Evolutionary conservation across 2,797 vertebrate genomes (phyloP), one percentile per base, ranked within the genome.

Genomic region (Pangasius djambal): DNA sequence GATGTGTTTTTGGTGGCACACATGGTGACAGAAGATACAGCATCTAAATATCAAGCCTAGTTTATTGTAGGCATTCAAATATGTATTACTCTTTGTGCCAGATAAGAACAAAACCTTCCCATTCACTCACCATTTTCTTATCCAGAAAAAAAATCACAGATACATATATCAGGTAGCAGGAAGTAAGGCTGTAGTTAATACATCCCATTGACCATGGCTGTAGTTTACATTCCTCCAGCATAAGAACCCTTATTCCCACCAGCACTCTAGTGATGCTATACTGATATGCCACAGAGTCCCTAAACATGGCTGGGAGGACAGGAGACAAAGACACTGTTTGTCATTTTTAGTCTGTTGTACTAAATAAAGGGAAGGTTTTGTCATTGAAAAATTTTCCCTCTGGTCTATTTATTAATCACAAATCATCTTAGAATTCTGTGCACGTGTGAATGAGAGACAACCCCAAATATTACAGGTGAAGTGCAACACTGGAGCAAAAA

Each of bases 151-250:
- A 15, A 85, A 61, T 88, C 65, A 83, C 55, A 85, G 44, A 77
- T 69, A 34, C 57, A 13, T 85, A 48, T 75, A 85, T 67, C 28
- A 20, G 31, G 69, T 55, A 85, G 72, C 61, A 89, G 48, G 61
- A 31, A 34, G 3, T 81, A 44, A 52, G 34, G 31, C 4, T n/a
- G 44, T 78, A 75, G 15, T 67, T 85, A 85, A 78, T 44, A 78
- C 25, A 48, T 85, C 15, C 74, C 75, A 70, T 44, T 79, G 83
- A 78, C 85, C 57, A 44, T 34, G 25, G 55, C 55, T 83, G 85
- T 75, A 86, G 85, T 83, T 89, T 89, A 81, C 88, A 89, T 83
- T 89, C 88, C 85, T 89, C 78, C 63, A 87, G 55, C 85, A 86
- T 89, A 86, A 75, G 77, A 86, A 55, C 44, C 78, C 88, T 63